Evolutionary conservation across 2,888 invertebrate species (phyloP).

Genomic region (Polydrusus pterygomalis): DNA sequence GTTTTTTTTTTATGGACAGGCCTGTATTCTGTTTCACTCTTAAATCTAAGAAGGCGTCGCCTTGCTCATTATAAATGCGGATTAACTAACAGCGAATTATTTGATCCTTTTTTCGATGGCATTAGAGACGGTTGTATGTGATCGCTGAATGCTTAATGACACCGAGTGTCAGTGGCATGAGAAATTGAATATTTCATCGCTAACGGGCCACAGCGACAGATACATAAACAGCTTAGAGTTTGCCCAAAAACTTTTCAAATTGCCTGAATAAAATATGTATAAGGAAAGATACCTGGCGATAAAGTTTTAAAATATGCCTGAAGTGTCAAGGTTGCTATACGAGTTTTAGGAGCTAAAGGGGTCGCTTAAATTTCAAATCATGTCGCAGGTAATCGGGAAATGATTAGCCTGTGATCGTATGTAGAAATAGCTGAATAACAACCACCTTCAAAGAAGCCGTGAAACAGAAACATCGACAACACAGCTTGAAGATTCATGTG

Average conservation of each 20-base stretch:
- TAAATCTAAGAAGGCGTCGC: too few species aligned
- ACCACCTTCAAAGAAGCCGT: too few species aligned
- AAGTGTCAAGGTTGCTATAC: background rate
- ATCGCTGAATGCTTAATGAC: background rate
- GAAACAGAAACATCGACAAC: too few species aligned
- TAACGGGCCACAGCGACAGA: too few species aligned
- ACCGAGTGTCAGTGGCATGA: too few species aligned
- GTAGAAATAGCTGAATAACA: too few species aligned
- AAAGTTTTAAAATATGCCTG: background rate
- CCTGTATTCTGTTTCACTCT: too few species aligned
- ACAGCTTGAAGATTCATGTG: too few species aligned
- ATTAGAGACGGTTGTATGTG: background rate
- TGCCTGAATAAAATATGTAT: constrained; percentile 1
- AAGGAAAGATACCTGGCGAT: background rate
- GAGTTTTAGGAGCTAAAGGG: background rate
- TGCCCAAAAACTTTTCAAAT: background rate
- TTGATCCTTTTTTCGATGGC: background rate
- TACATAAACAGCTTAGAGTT: background rate
- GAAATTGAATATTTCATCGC: too few species aligned
- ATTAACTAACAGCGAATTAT: background rate
- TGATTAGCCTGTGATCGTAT: too few species aligned
- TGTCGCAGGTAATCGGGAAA: background rate
- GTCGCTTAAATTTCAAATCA: background rate
- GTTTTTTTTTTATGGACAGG: too few species aligned
- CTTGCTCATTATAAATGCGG: background rate